phyloP scores from a whole-genome alignment of 2,888 invertebrate genomes.

The Mellilla xanthometata region DNA sequence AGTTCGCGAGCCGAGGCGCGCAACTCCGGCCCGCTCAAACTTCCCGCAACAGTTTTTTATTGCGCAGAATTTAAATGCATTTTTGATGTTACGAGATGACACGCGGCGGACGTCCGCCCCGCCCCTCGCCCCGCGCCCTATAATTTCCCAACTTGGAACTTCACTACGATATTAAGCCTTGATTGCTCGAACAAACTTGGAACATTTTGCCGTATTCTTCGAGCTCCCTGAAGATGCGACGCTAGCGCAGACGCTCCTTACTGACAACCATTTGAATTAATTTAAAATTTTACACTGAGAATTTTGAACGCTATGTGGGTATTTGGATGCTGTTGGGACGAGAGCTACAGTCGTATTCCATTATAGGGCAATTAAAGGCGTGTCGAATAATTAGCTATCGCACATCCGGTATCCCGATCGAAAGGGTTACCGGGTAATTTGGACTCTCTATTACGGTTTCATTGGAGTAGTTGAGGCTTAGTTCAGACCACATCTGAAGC shows the following conservation, averaged over 20 bases:
- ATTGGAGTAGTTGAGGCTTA: conserved; percentile 77
- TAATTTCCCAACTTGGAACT: conserved; percentile 82
- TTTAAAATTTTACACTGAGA: conserved; percentile 57
- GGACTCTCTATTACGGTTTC: conserved; percentile 74
- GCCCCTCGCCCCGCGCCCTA: conserved; percentile 60
- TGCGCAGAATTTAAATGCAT: conserved; percentile 83
- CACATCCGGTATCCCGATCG: conserved; percentile 60
- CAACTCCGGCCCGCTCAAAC: conserved; percentile 75
- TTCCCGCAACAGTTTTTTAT: conserved; percentile 81
- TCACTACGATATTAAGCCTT: conserved; percentile 82
- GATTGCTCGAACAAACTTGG: conserved; percentile 82
- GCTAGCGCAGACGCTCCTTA: conserved; percentile 74
- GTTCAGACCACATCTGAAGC: conserved; percentile 66
- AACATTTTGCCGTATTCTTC: conserved; percentile 81
- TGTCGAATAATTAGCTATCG: conserved; percentile 58
- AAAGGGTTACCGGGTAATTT: conserved; percentile 74
- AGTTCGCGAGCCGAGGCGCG: conserved; percentile 24
- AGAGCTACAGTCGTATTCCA: conserved; percentile 44
- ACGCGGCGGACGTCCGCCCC: conserved; percentile 78
- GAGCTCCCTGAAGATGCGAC: conserved; percentile 75
- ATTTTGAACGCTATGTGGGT: conserved; percentile 34
- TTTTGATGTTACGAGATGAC: conserved; percentile 84
- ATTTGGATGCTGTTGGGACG: conserved; percentile 26
- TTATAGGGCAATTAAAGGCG: conserved; percentile 46
- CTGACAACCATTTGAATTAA: conserved; percentile 75